Evolutionary conservation across 1,140 invertebrate genomes (phyloP).

Genomic region (Antheraea mylitta): DNA sequence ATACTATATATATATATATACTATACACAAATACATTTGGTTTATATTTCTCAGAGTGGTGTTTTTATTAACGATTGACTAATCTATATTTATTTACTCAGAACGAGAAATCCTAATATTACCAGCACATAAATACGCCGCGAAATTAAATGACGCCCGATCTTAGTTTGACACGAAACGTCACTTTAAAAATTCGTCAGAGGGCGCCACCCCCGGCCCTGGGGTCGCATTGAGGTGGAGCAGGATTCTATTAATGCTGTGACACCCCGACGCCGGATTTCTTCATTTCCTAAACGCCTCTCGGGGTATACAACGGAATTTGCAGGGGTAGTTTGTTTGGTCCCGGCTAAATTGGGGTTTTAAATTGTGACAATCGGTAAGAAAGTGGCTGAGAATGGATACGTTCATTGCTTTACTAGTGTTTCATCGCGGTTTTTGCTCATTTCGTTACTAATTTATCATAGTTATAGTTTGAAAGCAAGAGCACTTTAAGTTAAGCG

Average conservation of each 20-base stretch:
- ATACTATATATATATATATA: too few species aligned
- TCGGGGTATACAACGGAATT: slow-evolving; percentile 21
- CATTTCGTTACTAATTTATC: neutral
- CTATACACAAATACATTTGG: too few species aligned
- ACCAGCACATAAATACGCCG: neutral
- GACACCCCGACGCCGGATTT: slow-evolving; percentile 45
- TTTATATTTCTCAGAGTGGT: too few species aligned
- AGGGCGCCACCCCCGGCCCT: neutral
- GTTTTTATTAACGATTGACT: too few species aligned
- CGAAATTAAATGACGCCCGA: slow-evolving; percentile 7
- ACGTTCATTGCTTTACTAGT: neutral
- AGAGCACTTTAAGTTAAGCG: too few species aligned
- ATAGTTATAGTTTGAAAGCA: too few species aligned
- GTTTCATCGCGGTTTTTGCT: neutral
- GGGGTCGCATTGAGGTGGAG: slow-evolving; percentile 31
- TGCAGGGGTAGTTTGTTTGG: slow-evolving; percentile 11
- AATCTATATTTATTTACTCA: too few species aligned
- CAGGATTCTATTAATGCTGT: slow-evolving; percentile 54
- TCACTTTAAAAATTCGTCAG: slow-evolving; percentile 8
- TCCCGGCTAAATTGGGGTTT: slow-evolving; percentile 10
- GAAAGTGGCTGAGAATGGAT: neutral
- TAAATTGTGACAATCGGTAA: slow-evolving; percentile 6
- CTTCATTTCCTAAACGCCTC: slow-evolving; percentile 54
- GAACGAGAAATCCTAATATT: neutral
- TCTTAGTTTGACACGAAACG: slow-evolving; percentile 11